Percentiles rank a stretch among this genome's conserved stretches.
These are phyloP conservation scores for Pseudomyrmex dendroicus DNA, from an alignment of 1,140 invertebrate species.

Conservation along the genomic window DNA sequence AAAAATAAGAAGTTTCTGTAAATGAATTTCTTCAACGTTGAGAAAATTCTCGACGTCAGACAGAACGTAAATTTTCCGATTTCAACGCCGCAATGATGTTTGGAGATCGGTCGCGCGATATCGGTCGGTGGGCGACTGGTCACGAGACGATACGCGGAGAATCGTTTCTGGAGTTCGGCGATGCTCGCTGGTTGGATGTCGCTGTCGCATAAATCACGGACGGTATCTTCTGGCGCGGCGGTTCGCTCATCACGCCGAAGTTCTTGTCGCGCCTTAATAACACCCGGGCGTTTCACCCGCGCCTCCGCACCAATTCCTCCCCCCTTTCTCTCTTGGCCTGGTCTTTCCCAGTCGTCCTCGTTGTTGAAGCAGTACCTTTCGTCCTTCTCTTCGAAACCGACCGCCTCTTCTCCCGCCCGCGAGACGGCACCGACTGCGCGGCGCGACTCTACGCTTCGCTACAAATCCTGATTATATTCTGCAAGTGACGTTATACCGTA, in stretches of 20 bases:
- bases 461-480: conserved; percentile 86
- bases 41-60: conserved; percentile 31
- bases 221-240: conserved; percentile 83
- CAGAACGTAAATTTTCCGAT: conserved; percentile 49
- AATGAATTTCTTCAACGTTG: conserved; percentile 4
- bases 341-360: conserved; percentile 58
- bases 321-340: conserved; percentile 51
- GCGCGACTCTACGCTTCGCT: conserved; percentile 75
- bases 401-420: conserved; percentile 49
- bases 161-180: conserved; percentile 51
- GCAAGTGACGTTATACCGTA: conserved; percentile 84
- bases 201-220: conserved; percentile 83
- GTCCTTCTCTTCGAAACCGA: conserved; percentile 65
- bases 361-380: conserved; percentile 59
- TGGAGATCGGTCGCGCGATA: conserved; percentile 44
- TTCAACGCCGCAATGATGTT: conserved; percentile 48
- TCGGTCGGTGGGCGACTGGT: conserved; percentile 56
- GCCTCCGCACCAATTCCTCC: conserved; percentile 60
- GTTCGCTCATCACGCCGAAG: conserved; percentile 83
- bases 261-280: conserved; percentile 86
- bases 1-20: background rate
- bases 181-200: conserved; percentile 76
- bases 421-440: conserved; percentile 50
- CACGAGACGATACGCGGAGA: conserved; percentile 68
- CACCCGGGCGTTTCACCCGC: conserved; percentile 80